These are phyloP conservation scores for Aspiorhynchus laticeps DNA, from an alignment of 2,113 vertebrate genomes.

Conservation along the genomic window DNA sequence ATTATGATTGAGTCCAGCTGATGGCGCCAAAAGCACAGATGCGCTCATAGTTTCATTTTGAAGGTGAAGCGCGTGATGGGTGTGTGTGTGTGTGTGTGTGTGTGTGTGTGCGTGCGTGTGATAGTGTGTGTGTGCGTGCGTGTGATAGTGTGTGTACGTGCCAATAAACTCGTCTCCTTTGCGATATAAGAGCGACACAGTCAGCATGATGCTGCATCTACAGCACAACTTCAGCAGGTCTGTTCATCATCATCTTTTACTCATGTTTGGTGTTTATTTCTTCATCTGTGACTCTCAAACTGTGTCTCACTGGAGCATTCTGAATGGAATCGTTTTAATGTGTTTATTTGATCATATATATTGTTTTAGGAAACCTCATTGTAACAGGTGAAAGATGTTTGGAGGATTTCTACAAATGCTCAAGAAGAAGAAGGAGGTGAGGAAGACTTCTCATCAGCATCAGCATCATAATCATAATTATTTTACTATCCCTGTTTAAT, in stretches of 20 bases:
- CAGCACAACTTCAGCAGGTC: neutral
- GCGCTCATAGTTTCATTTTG: slow-evolving; percentile 17
- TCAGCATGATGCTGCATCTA: neutral
- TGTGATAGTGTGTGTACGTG: too few relatives aligned
- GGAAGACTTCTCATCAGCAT: slow-evolving; percentile 23
- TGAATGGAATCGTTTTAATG: neutral
- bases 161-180: slow-evolving; percentile 63
- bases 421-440: slow-evolving; percentile 83
- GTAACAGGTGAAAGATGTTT: slow-evolving; percentile 51
- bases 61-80: neutral
- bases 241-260: neutral
- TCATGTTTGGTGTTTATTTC: neutral
- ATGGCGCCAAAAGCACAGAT: neutral
- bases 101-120: slow-evolving; percentile 53
- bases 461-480: too few relatives aligned
- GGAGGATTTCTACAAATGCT: slow-evolving; percentile 73
- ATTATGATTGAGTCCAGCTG: neutral
- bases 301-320: neutral
- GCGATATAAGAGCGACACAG: neutral
- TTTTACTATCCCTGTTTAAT: neutral
- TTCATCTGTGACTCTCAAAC: neutral
- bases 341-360: neutral
- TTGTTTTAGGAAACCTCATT: neutral
- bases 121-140: slow-evolving; percentile 46
- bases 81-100: neutral